These are phyloP conservation scores for Urocyon cinereoargenteus DNA, from an alignment of 2,797 vertebrate species.

Conservation along the genomic window DNA sequence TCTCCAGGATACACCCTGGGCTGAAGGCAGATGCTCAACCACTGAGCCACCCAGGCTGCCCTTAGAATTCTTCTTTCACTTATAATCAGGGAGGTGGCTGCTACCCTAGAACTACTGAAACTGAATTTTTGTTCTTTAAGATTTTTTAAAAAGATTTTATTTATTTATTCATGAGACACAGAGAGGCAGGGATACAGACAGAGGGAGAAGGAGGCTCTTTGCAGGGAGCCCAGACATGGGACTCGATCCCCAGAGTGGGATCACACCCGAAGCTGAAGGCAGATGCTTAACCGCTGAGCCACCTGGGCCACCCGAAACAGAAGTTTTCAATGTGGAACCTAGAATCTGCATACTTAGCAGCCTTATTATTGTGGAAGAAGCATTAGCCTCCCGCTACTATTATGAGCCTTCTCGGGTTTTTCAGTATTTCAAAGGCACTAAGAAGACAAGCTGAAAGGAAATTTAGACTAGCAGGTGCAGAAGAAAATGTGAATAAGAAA, in stretches of 20 bases:
- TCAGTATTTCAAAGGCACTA: not conserved
- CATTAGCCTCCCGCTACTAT: not conserved
- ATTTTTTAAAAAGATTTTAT: no score
- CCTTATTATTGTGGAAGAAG: not conserved
- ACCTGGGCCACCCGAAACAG: not conserved
- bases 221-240: no score
- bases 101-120: not conserved
- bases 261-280: no score
- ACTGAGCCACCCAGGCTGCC: not conserved
- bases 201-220: no score
- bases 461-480: not conserved
- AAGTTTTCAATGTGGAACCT: not conserved
- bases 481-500: not conserved
- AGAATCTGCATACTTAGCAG: not conserved
- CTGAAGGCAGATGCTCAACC: no score
- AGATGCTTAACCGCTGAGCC: no score
- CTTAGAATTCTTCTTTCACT: not conserved
- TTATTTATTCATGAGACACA: no score
- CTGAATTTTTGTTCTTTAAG: not conserved
- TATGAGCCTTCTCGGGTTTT: not conserved
- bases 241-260: no score
- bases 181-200: no score
- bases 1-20: no score
- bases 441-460: not conserved
- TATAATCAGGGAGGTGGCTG: not conserved